Conservation (phyloP, 2,888 invertebrate species). For the Yponomeuta sedellus region DNA sequence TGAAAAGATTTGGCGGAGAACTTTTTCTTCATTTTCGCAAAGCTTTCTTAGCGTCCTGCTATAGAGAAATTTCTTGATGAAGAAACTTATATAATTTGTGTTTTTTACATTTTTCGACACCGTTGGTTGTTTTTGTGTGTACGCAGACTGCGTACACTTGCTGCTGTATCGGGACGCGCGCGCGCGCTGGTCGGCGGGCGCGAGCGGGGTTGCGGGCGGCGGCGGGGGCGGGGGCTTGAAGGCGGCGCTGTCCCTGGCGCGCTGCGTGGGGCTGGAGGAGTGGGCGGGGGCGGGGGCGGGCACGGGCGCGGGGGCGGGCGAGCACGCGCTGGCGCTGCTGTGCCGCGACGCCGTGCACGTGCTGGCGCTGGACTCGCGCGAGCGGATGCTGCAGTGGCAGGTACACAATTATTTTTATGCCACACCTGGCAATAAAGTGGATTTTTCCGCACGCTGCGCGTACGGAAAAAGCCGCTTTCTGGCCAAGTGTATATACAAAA, state of each 20-base stretch:
- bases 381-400: slow-evolving; percentile 93
- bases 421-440: too few species aligned
- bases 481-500: too few species aligned
- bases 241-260: slow-evolving; percentile 47
- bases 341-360: slow-evolving; percentile 90
- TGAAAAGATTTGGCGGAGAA: too few species aligned
- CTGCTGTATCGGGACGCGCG: slow-evolving; percentile 91
- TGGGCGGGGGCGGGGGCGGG: slow-evolving; percentile 90
- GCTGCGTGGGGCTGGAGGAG: slow-evolving; percentile 86
- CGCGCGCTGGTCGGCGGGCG: slow-evolving; percentile 78
- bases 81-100: too few species aligned
- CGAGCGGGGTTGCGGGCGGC: slow-evolving; percentile 73
- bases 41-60: too few species aligned
- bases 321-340: slow-evolving; percentile 92
- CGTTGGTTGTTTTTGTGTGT: too few species aligned
- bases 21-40: too few species aligned
- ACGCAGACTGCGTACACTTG: slow-evolving; percentile 89
- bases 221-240: slow-evolving; percentile 74
- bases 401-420: too few species aligned
- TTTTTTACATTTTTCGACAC: not conserved
- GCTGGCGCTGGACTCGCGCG: slow-evolving; percentile 90
- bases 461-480: too few species aligned
- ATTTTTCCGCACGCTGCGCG: too few species aligned
- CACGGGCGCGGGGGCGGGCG: slow-evolving; percentile 89
- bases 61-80: too few species aligned